These are phyloP conservation scores for Acleris laterana DNA, from an alignment of 2,888 invertebrate species.

Conservation along the genomic window DNA sequence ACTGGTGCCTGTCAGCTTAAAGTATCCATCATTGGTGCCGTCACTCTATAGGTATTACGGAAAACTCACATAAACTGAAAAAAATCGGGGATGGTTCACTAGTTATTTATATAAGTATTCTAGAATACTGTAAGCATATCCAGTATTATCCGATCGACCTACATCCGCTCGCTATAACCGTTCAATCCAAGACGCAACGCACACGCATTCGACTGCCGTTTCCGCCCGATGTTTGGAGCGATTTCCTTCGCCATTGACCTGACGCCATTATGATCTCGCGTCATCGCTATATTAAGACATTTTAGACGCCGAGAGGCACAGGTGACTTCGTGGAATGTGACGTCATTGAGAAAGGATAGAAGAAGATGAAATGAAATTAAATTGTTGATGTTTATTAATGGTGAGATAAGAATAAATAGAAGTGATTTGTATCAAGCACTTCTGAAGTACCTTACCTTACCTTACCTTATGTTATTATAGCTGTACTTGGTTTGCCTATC, in stretches of 20 bases:
- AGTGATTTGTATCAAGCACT: no score
- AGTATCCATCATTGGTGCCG: no score
- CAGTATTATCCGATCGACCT: not conserved
- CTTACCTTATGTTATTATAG: no score
- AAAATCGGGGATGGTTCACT: no score
- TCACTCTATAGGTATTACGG: no score
- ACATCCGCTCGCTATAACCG: constrained; percentile 15
- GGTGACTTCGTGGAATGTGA: constrained; percentile 10
- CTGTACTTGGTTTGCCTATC: no score
- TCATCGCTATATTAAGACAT: constrained; percentile 33
- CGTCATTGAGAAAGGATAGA: not conserved
- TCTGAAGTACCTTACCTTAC: no score
- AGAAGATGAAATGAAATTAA: not conserved
- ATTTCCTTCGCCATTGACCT: constrained; percentile 30
- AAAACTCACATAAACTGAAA: no score
- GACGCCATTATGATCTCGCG: constrained; percentile 18
- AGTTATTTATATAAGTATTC: not conserved
- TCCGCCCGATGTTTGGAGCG: constrained; percentile 29
- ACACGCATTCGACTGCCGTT: constrained; percentile 11
- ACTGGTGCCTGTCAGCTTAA: no score
- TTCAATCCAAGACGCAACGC: not conserved
- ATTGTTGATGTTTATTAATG: no score
- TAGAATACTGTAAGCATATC: not conserved
- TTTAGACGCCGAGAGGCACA: constrained; percentile 16
- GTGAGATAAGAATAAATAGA: no score